Conservation (phyloP, 2,797 vertebrate genomes). For the Amniataba percoides region DNA sequence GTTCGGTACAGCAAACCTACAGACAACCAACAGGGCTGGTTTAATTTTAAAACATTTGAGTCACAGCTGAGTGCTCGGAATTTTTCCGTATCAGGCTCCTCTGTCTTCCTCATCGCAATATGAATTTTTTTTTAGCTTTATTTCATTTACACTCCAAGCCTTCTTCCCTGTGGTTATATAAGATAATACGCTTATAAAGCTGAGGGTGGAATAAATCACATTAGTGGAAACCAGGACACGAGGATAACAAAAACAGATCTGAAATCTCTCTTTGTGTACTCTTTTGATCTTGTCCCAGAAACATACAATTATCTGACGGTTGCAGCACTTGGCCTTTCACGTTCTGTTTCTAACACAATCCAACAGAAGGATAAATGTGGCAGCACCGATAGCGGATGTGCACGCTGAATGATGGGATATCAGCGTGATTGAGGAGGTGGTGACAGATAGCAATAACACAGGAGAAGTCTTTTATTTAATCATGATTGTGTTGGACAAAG, state of each 20-base stretch:
- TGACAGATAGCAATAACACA: constrained; percentile 15
- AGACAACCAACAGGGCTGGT: constrained; percentile 8
- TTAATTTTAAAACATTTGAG: constrained; percentile 7
- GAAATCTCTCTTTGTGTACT: constrained; percentile 28
- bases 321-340: neutral
- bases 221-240: constrained; percentile 53
- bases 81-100: constrained; percentile 1
- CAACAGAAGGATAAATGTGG: constrained; percentile 12
- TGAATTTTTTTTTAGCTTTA: constrained; percentile 35
- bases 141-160: constrained; percentile 23
- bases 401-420: neutral
- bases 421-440: constrained; percentile 18
- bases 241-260: constrained; percentile 48
- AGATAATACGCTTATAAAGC: constrained; percentile 40
- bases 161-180: constrained; percentile 44
- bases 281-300: constrained; percentile 64
- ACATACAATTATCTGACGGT: constrained; percentile 35
- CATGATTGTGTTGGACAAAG: neutral
- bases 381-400: neutral
- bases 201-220: constrained; percentile 57
- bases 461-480: neutral
- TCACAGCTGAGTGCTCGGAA: neutral
- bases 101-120: constrained; percentile 11
- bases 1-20: constrained; percentile 8
- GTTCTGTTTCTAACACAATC: constrained; percentile 15